A percentile compares a stretch with the other conserved stretches of the same genome.
phyloP scores from a whole-genome alignment of 1,140 invertebrate species.

The Pogonomyrmex barbatus region DNA sequence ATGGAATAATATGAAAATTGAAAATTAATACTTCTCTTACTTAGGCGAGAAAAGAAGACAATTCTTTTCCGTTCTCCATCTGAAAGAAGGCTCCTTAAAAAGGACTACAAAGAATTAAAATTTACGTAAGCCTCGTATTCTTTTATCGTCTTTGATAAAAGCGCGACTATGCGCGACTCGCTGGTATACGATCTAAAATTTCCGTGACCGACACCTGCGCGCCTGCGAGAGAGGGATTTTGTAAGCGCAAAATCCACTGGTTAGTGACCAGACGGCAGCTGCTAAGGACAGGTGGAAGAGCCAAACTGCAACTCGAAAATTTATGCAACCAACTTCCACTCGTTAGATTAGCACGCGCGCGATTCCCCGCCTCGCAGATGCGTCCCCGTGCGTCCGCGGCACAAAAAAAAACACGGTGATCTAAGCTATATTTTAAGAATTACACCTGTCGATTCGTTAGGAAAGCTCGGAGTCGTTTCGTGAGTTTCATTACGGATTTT shows the following conservation, averaged over 20 bases:
- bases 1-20: neutral
- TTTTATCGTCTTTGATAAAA: neutral
- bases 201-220: conserved; percentile 36
- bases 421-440: conserved; percentile 19
- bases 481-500: conserved; percentile 5
- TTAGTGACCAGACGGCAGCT: conserved; percentile 22
- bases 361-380: conserved; percentile 7
- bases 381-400: neutral
- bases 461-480: neutral
- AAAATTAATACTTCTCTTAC: neutral
- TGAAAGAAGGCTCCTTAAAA: neutral
- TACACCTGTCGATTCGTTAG: conserved; percentile 29
- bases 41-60: neutral
- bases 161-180: neutral
- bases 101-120: neutral
- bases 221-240: neutral
- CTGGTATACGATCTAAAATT: conserved; percentile 15
- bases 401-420: conserved; percentile 22
- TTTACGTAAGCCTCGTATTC: neutral
- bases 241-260: neutral
- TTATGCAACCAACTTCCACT: conserved; percentile 38
- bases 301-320: conserved; percentile 38
- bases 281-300: conserved; percentile 39
- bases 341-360: neutral
- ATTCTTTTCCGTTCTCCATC: neutral